Conservation (phyloP, 2,888 invertebrate species). For the Papilio gigon region DNA sequence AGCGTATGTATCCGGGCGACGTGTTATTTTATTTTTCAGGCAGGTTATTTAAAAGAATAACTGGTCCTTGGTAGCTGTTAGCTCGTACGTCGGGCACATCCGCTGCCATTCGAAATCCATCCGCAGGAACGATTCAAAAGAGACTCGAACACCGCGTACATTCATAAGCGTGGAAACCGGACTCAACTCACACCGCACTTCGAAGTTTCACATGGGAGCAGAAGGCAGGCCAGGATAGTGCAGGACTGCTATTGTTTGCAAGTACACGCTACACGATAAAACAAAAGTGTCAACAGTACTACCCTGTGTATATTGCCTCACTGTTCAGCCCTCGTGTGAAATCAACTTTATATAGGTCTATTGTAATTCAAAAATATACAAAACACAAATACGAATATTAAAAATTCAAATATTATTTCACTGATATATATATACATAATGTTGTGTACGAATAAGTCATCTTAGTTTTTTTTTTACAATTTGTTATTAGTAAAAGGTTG, state of each 20-base stretch:
- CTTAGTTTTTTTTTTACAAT: no score
- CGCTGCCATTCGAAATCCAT: conserved; percentile 46
- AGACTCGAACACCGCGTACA: conserved; percentile 28
- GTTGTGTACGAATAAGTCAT: no score
- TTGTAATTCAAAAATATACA: not conserved
- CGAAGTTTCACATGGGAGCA: not conserved
- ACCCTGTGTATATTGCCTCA: not conserved
- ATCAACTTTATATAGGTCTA: not conserved
- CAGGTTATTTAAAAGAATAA: conserved; percentile 28
- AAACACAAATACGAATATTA: no score
- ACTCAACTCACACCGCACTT: conserved; percentile 16
- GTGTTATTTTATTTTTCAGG: conserved; percentile 11
- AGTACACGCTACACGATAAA: not conserved
- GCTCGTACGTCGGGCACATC: conserved; percentile 43
- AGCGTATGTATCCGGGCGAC: not conserved
- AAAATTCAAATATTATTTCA: no score
- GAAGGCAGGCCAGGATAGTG: not conserved
- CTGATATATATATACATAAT: no score
- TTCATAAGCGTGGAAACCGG: conserved; percentile 31
- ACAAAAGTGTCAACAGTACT: not conserved
- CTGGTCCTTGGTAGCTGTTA: conserved; percentile 8
- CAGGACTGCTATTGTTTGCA: not conserved
- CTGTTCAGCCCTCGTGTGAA: not conserved
- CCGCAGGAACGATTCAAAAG: conserved; percentile 46
- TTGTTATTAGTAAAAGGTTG: no score